These are phyloP conservation scores for Hycleus phaleratus DNA, from an alignment of 1,140 invertebrate genomes.

Conservation along the genomic window DNA sequence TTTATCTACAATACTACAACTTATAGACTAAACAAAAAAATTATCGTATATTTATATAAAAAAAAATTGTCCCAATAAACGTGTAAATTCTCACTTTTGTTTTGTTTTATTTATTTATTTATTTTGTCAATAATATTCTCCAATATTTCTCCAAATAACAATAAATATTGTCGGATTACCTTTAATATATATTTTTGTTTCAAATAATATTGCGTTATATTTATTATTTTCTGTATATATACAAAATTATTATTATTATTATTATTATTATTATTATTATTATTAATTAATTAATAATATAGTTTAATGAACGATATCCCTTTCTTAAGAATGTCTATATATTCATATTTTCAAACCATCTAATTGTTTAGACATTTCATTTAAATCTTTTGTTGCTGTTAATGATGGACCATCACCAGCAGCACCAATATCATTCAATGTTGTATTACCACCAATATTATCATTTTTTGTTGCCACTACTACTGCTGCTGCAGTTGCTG, in stretches of 20 bases:
- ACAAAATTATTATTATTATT: not conserved
- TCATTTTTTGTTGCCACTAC: constrained; percentile 1
- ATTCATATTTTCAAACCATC: constrained; percentile 32
- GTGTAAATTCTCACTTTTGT: no score
- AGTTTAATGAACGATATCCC: constrained; percentile 13
- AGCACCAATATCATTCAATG: constrained; percentile 33
- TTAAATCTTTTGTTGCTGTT: not conserved
- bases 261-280: not conserved
- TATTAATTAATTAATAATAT: not conserved
- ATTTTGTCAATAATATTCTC: no score
- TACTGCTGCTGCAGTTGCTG: not conserved
- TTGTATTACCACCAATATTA: not conserved
- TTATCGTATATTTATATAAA: constrained; percentile 18
- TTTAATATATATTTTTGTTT: not conserved
- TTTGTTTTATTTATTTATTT: no score
- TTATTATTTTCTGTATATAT: constrained; percentile 9
- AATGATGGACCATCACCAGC: constrained; percentile 32
- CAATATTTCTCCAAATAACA: constrained; percentile 1
- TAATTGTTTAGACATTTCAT: constrained; percentile 25
- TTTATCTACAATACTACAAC: no score
- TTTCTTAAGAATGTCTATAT: constrained; percentile 18
- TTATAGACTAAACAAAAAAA: constrained; percentile 10
- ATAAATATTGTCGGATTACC: constrained; percentile 2
- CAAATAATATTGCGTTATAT: constrained; percentile 21
- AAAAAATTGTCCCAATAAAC: no score